Evolutionary conservation across 2,888 invertebrate genomes (phyloP), one percentile per base, ranked within the genome.

Genomic region (Idaea biselata): DNA sequence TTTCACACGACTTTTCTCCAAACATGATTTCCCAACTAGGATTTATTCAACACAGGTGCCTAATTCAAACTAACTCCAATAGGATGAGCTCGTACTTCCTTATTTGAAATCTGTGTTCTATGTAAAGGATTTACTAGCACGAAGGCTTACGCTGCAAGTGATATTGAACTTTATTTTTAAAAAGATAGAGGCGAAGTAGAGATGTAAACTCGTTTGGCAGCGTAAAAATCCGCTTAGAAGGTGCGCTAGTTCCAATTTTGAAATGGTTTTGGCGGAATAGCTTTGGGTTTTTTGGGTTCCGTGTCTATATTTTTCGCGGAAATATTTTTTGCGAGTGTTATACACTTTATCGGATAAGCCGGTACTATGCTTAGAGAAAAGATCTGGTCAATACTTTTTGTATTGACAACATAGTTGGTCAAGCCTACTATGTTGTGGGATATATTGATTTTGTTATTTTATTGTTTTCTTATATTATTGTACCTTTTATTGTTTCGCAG

Each of bases 81-180:
- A 76, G 82, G 83, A 83, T 85, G 78, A 84, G 78, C 82, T 73
- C 63, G 53, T 73, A 81, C 77, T 83, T 83, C 82, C 85, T 86
- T 85, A 85, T 85, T 86, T 83, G 78, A 82, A 86, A 86, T 84
- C 83, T 82, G 80, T 86, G 83, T 87, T 83, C 82, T 82, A 83
- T 83, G 83, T 82, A 84, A 78, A 67, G 76, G 79, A 75, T 83
- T 80, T 77, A 72, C 71, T 75, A 65, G 61, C 61, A 68, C 71
- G 68, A 74, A 69, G 17, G 1, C 56, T n/a, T 0, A 16, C 16
- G 0, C 2, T 2, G 32, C 60, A 68, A 18, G 56, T 59, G 2
- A 81, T 62, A 68, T 58, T 75, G 16, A 58, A 73, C 76, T 70
- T 70, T 81, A 75, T 54, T 0, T 0, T 44, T 0, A 64, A 1